phyloP scores from a whole-genome alignment of 2,113 vertebrate genomes.

The Todiramphus saurophagus region DNA sequence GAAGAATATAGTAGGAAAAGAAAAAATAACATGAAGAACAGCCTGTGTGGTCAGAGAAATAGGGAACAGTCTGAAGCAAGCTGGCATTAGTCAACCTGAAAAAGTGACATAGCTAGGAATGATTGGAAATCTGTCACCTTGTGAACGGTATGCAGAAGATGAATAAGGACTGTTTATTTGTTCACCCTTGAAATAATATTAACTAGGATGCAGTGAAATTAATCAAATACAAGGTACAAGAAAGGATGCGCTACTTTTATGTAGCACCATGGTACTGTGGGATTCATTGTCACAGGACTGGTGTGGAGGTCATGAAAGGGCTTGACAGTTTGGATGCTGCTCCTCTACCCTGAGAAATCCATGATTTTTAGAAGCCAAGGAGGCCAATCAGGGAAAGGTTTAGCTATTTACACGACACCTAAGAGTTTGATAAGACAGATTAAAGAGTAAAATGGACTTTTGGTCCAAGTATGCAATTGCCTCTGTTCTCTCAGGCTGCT shows the following conservation, averaged over 20 bases:
- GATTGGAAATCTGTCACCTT: not conserved
- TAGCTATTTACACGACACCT: not conserved
- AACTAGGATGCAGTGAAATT: not conserved
- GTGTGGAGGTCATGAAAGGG: not conserved
- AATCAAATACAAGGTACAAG: not conserved
- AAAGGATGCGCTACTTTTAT: not conserved
- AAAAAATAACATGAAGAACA: not conserved
- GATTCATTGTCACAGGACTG: not conserved
- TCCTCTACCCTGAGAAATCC: not conserved
- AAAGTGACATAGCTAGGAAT: not conserved
- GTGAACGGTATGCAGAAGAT: not conserved
- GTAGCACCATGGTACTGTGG: not conserved
- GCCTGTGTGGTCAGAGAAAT: not conserved
- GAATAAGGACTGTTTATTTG: not conserved
- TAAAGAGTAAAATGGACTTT: constrained; percentile 17
- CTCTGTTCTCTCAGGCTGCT: not conserved
- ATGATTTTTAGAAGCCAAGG: not conserved
- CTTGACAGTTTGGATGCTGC: not conserved
- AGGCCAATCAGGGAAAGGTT: not conserved
- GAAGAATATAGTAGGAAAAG: not conserved
- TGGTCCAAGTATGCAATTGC: not conserved
- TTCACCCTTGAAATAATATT: not conserved
- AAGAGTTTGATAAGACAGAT: not conserved
- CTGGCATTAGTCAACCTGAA: not conserved
- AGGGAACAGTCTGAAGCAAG: not conserved